Conservation (phyloP, 1,140 invertebrate genomes). For the Drosophila ambigua region DNA sequence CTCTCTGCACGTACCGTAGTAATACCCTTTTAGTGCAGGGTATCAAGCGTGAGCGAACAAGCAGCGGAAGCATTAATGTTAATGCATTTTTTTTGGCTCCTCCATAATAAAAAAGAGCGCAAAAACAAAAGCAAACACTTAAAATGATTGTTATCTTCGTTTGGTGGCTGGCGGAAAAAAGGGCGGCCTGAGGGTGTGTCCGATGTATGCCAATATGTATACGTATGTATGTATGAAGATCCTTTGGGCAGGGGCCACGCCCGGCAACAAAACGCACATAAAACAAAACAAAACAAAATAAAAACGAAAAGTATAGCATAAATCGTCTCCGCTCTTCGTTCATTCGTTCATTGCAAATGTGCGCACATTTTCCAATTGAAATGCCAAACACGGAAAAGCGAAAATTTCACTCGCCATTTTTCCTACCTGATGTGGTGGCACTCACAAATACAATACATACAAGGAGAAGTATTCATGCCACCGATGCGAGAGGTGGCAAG, state of each 20-base stretch:
- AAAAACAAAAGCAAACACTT: constrained; percentile 73
- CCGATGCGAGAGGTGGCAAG: constrained; percentile 36
- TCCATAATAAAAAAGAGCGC: constrained; percentile 20
- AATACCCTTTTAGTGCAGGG: no score
- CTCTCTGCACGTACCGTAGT: no score
- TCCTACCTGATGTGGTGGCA: constrained; percentile 33
- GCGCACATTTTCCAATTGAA: constrained; percentile 75
- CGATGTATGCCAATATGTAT: constrained; percentile 17
- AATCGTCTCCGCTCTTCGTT: constrained; percentile 42
- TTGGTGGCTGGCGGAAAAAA: constrained; percentile 15
- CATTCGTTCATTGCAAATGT: constrained; percentile 54
- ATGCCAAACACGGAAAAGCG: constrained; percentile 67
- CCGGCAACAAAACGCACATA: constrained; percentile 62
- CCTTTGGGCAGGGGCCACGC: constrained; percentile 46
- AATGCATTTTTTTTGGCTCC: constrained; percentile 55
- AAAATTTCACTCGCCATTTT: constrained; percentile 38
- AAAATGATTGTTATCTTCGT: constrained; percentile 70
- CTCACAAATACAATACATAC: constrained; percentile 2
- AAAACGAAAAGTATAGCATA: constrained; percentile 72
- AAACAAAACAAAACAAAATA: constrained; percentile 50
- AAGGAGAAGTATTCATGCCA: constrained; percentile 1
- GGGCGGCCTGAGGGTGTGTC: constrained; percentile 7
- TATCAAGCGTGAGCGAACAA: neutral
- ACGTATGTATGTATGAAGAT: neutral
- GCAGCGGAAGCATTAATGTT: constrained; percentile 58